A percentile compares a stretch with the other conserved stretches of the same genome.
phyloP scores from a whole-genome alignment of 2,888 invertebrate genomes.

The Trilocha varians region DNA sequence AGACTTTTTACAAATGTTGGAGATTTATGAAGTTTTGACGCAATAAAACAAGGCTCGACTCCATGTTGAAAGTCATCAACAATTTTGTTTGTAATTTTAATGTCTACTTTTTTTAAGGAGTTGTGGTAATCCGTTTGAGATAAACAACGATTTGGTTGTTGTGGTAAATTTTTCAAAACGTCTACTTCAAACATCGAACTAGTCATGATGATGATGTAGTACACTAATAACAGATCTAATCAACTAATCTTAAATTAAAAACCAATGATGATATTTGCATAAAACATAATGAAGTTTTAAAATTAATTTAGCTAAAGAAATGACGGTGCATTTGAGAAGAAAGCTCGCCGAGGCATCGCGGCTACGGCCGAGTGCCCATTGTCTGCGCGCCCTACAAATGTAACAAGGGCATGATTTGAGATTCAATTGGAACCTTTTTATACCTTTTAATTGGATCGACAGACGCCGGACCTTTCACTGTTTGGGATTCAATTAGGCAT shows the following conservation, averaged over 20 bases:
- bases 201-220: too few species aligned
- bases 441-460: constrained; percentile 9
- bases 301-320: background rate
- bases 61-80: too few species aligned
- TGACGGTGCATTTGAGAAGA: constrained; percentile 4
- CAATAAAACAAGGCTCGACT: background rate
- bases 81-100: too few species aligned
- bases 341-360: background rate
- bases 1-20: background rate
- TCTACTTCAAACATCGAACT: too few species aligned
- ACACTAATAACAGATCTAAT: too few species aligned
- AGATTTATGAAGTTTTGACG: background rate
- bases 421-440: constrained; percentile 24
- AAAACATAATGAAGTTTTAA: background rate
- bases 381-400: constrained; percentile 18
- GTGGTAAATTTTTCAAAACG: too few species aligned
- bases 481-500: background rate
- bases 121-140: too few species aligned
- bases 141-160: too few species aligned
- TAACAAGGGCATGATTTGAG: constrained; percentile 23
- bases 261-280: background rate
- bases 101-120: too few species aligned
- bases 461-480: constrained; percentile 11
- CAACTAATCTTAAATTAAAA: background rate
- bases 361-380: constrained; percentile 1